Base-by-base conservation (phyloP, 2,888 invertebrate species). In the Anoncus sp. region DNA sequence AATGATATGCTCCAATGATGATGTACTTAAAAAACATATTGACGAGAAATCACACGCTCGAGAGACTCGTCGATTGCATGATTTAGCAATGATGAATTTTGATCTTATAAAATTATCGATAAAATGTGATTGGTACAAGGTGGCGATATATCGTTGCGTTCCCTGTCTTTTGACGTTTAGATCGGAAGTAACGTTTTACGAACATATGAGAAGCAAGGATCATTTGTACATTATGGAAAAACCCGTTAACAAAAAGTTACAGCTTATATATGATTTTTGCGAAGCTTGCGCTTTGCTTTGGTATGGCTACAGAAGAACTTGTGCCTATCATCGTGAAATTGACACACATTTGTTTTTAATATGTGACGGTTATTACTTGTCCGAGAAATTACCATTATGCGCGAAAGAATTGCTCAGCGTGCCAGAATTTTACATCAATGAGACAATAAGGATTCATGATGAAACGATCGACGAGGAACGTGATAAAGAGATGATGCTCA, bases 381-480 rank as follows among this genome's bases (percentile, higher is more conserved):
- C 63, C 2, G 10, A 31, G 9, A 49, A 66, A 67, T 51, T 80
- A 20, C 66, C 80, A 22, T n/a, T 22, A 2, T 1, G 10, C 5
- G 70, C 59, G 12, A 62, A 74, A 9, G 35, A 59, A 9, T 57
- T 79, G 22, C 12, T 72, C 1, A 24, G 9, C 1, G 35, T 45
- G 12, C 62, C 83, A 53, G 81, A 84, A 5, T 20, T 70, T 12
- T 81, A 77, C 45, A 35, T 84, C 40, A 22, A 77, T 3, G 18
- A 66, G 7, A 75, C 81, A 40, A 47, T 82, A 3, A 7, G 71
- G 53, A 55, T 80, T 69, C 75, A 86, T 0, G 65, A 85, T 22
- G 7, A 71, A 31, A 12, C 65, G 18, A 59, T 24, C 16, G 27
- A 45, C 51, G 16, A 63, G n/a, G 81, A 83, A 27, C 63, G 75